phyloP scores from a whole-genome alignment of 2,113 vertebrate genomes.

The Odontesthes bonariensis region DNA sequence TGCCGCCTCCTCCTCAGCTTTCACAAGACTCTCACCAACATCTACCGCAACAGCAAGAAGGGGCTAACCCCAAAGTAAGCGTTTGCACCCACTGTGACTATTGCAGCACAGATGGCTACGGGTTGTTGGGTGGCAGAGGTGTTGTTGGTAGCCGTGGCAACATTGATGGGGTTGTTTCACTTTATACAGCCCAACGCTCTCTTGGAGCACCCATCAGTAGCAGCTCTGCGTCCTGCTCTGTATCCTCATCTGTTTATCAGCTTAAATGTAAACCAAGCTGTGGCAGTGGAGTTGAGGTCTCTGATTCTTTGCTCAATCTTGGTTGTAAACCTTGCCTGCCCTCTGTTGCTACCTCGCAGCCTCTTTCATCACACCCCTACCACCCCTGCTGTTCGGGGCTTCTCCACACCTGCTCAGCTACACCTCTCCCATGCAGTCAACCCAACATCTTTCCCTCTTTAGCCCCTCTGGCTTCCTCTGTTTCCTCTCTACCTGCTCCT shows the following conservation, averaged over 20 bases:
- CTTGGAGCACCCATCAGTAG: conserved; percentile 80
- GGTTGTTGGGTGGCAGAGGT: conserved; percentile 73
- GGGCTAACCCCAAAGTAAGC: conserved; percentile 93
- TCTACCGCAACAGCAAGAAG: conserved; percentile 82
- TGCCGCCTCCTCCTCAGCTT: conserved; percentile 82
- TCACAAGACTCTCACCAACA: conserved; percentile 79
- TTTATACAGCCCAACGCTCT: conserved; percentile 80
- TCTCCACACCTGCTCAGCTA: conserved; percentile 81
- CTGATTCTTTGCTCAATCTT: conserved; percentile 41
- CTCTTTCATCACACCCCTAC: conserved; percentile 77
- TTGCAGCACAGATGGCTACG: conserved; percentile 73
- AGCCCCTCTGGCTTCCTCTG: conserved; percentile 51
- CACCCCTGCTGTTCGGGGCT: conserved; percentile 88
- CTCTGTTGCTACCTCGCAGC: conserved; percentile 78
- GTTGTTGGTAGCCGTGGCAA: conserved; percentile 66
- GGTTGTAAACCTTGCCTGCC: conserved; percentile 61
- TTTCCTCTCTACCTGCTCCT: conserved; percentile 49
- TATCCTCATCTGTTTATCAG: conserved; percentile 79
- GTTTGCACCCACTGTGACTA: conserved; percentile 87
- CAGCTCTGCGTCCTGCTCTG: conserved; percentile 82
- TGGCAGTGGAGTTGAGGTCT: conserved; percentile 22
- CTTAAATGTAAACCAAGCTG: conserved; percentile 45
- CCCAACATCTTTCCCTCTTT: conserved; percentile 55
- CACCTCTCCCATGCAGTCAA: conserved; percentile 65
- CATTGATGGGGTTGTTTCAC: conserved; percentile 77